These are phyloP conservation scores for Heliconius charithonia DNA, from an alignment of 2,888 invertebrate species.

Conservation along the genomic window DNA sequence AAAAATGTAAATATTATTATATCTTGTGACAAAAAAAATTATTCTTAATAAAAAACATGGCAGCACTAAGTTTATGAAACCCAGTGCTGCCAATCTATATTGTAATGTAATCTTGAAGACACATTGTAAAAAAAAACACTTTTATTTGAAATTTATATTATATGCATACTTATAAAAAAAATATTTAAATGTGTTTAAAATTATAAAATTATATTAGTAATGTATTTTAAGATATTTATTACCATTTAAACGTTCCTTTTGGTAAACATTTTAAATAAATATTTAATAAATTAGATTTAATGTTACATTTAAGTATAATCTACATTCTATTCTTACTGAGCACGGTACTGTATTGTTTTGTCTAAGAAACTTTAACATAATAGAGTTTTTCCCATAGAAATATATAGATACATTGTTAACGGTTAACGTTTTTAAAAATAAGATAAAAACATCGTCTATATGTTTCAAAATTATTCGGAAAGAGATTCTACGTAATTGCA, in stretches of 20 bases:
- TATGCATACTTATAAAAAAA: background rate
- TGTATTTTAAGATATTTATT: background rate
- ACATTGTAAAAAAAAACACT: conserved; percentile 1
- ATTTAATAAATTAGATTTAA: conserved; percentile 5
- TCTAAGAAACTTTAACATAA: conserved; percentile 20
- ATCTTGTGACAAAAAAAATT: background rate
- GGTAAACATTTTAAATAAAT: conserved; percentile 1
- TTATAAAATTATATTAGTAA: background rate
- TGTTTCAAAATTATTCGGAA: no score
- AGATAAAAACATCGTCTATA: no score
- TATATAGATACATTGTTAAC: background rate
- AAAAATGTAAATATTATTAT: conserved; percentile 11
- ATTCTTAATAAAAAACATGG: conserved; percentile 14
- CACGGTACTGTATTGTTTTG: conserved; percentile 34
- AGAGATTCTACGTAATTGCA: no score
- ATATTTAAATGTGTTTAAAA: background rate
- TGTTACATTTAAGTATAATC: conserved; percentile 19
- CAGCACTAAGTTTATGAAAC: conserved; percentile 3
- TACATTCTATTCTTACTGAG: conserved; percentile 37
- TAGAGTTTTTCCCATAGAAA: background rate
- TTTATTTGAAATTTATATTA: background rate
- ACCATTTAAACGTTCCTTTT: conserved; percentile 22
- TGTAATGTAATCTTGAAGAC: background rate
- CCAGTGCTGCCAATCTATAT: background rate
- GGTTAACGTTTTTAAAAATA: no score